Percentiles rank a stretch among this genome's conserved stretches.
These are phyloP conservation scores for Corythoichthys haematopterus DNA, from an alignment of 2,113 vertebrate species.

Conservation along the genomic window DNA sequence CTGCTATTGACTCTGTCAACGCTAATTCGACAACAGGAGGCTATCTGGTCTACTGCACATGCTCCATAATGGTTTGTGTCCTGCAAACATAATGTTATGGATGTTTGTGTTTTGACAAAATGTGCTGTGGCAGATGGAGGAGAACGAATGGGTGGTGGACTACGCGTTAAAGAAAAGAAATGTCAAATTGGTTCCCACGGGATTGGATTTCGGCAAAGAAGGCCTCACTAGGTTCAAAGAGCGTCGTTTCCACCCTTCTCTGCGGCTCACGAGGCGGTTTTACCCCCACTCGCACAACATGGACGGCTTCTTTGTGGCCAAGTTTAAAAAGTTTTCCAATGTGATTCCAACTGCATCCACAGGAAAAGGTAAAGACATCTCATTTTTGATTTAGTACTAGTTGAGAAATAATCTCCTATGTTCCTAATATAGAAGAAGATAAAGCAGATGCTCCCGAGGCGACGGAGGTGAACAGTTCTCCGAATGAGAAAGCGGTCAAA, in stretches of 20 bases:
- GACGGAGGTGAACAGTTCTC: conserved; percentile 19
- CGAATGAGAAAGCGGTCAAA: conserved; percentile 40
- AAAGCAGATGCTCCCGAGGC: conserved; percentile 35
- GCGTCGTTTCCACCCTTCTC: conserved; percentile 85
- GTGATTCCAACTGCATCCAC: conserved; percentile 71
- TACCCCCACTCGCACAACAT: conserved; percentile 97
- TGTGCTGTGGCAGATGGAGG: conserved; percentile 81
- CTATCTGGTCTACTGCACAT: conserved; percentile 93
- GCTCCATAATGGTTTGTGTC: conserved; percentile 81
- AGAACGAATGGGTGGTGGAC: conserved; percentile 98
- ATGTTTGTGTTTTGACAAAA: neutral
- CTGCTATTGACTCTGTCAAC: conserved; percentile 90
- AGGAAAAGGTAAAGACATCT: conserved; percentile 55
- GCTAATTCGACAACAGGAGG: conserved; percentile 84
- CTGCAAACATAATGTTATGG: neutral
- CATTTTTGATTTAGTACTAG: neutral
- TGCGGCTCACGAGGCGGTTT: conserved; percentile 81
- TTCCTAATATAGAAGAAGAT: conserved; percentile 44
- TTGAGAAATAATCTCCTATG: conserved; percentile 13
- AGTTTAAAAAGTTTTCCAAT: conserved; percentile 93
- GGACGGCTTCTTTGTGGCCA: conserved; percentile 97
- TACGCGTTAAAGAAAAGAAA: conserved; percentile 96
- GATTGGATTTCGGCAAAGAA: conserved; percentile 93
- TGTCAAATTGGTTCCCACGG: conserved; percentile 87
- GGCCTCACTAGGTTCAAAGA: conserved; percentile 92